Conservation (phyloP, 1,140 invertebrate genomes). For the Solenopsis fugax region DNA sequence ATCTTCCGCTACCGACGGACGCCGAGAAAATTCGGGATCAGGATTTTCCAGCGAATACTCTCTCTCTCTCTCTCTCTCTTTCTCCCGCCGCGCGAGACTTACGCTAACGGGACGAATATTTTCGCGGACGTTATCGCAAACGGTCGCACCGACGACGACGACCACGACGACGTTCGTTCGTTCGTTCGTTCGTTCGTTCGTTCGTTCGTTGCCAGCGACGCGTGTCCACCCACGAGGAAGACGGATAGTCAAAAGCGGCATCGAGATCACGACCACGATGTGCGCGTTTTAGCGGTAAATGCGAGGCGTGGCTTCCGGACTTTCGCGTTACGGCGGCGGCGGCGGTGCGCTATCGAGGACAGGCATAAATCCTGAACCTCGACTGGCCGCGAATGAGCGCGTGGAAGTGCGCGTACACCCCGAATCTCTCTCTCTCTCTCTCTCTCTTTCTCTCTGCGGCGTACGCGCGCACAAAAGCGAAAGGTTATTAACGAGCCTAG, state of each 20-base stretch:
- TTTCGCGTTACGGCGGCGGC: slow-evolving; percentile 42
- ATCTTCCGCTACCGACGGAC: slow-evolving; percentile 15
- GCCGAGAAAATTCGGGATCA: slow-evolving; percentile 43
- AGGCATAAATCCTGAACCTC: slow-evolving; percentile 53
- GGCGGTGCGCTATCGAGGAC: slow-evolving; percentile 56
- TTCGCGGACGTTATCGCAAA: neutral
- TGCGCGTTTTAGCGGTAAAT: slow-evolving; percentile 59
- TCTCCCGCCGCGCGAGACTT: neutral
- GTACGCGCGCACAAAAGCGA: slow-evolving; percentile 52
- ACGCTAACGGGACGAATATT: slow-evolving; percentile 24
- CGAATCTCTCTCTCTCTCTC: no score
- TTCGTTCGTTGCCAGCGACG: slow-evolving; percentile 20
- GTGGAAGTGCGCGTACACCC: slow-evolving; percentile 13
- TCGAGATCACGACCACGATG: slow-evolving; percentile 33
- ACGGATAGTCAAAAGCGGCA: slow-evolving; percentile 42
- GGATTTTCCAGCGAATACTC: slow-evolving; percentile 39
- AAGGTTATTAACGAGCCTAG: slow-evolving; percentile 63
- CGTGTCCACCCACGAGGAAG: slow-evolving; percentile 29
- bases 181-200: neutral
- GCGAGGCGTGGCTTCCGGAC: slow-evolving; percentile 60
- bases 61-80: no score
- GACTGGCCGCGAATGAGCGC: slow-evolving; percentile 28
- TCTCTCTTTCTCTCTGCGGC: neutral
- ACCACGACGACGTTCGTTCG: neutral
- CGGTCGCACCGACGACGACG: neutral